These are phyloP conservation scores for Aspiorhynchus laticeps DNA, from an alignment of 2,113 vertebrate genomes.

Conservation along the genomic window DNA sequence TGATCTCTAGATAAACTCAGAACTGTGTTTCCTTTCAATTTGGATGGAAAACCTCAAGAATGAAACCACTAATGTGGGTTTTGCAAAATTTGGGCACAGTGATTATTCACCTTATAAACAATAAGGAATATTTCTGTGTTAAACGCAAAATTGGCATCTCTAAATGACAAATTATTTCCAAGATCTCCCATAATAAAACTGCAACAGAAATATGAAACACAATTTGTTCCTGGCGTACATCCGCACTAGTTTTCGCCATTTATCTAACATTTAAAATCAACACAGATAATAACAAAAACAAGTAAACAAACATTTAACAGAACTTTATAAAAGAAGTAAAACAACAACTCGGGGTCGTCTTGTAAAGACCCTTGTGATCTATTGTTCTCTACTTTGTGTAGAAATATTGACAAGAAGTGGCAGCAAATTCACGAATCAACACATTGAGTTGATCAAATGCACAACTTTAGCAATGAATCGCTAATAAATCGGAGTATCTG, in stretches of 20 bases:
- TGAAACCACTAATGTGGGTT: conserved; percentile 34
- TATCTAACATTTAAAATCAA: conserved; percentile 70
- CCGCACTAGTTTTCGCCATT: conserved; percentile 52
- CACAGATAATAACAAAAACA: conserved; percentile 58
- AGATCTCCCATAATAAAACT: conserved; percentile 21
- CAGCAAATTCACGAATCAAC: conserved; percentile 28
- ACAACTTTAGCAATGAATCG: conserved; percentile 37
- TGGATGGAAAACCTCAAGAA: conserved; percentile 25
- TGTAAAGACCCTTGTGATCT: conserved; percentile 61
- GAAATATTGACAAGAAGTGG: conserved; percentile 48
- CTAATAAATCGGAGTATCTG: not conserved
- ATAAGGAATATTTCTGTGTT: conserved; percentile 8
- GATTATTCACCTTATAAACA: conserved; percentile 32
- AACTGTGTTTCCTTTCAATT: conserved; percentile 13
- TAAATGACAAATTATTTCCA: not conserved
- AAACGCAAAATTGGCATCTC: conserved; percentile 31
- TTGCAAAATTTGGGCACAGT: conserved; percentile 25
- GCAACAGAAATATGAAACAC: conserved; percentile 52
- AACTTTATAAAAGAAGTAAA: conserved; percentile 71
- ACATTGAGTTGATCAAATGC: not conserved
- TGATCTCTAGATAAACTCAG: conserved; percentile 38
- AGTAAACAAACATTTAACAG: conserved; percentile 66
- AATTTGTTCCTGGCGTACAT: conserved; percentile 77
- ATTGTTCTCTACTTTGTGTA: conserved; percentile 22
- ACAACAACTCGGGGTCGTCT: conserved; percentile 68